Evolutionary conservation across 92 coral and sea anemone species (phyloP).

Genomic region (Palythoa grandiflora): DNA sequence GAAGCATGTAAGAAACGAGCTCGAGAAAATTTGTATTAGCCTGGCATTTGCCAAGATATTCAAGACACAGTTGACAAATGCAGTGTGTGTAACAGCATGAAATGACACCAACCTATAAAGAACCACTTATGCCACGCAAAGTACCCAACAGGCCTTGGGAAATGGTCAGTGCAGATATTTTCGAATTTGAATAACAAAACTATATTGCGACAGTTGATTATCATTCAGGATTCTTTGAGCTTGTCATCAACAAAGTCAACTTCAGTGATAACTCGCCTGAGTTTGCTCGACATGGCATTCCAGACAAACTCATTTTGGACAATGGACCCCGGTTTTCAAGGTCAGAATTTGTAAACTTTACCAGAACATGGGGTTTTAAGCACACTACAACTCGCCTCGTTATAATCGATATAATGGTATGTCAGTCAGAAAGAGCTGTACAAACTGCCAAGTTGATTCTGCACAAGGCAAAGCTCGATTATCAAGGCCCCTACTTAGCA

Average conservation of each 20-base stretch:
- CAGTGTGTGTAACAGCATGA: constrained; percentile 45
- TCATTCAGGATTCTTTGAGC: constrained; percentile 19
- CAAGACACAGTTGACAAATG: constrained; percentile 32
- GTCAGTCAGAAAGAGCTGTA: constrained; percentile 21
- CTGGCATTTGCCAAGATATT: constrained; percentile 22
- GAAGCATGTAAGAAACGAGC: constrained; percentile 54
- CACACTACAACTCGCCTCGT: constrained; percentile 28
- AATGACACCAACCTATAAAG: constrained; percentile 38
- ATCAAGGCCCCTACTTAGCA: constrained; percentile 25
- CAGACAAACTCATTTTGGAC: constrained; percentile 15
- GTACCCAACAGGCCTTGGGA: constrained; percentile 29
- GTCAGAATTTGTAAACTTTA: neutral
- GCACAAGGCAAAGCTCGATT: constrained; percentile 23
- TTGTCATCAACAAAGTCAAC: constrained; percentile 11
- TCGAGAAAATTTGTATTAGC: constrained; percentile 28
- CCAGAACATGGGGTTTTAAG: constrained; percentile 10
- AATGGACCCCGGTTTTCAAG: neutral
- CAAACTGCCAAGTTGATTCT: too few relatives aligned
- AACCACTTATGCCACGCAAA: constrained; percentile 35
- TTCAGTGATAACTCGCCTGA: neutral
- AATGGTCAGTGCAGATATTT: constrained; percentile 27
- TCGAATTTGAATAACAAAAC: constrained; percentile 22
- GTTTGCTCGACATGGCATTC: constrained; percentile 27
- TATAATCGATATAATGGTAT: constrained; percentile 43
- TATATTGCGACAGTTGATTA: constrained; percentile 19